Conservation (phyloP, 2,888 invertebrate species). For the Eutolmus rufibarbis region DNA sequence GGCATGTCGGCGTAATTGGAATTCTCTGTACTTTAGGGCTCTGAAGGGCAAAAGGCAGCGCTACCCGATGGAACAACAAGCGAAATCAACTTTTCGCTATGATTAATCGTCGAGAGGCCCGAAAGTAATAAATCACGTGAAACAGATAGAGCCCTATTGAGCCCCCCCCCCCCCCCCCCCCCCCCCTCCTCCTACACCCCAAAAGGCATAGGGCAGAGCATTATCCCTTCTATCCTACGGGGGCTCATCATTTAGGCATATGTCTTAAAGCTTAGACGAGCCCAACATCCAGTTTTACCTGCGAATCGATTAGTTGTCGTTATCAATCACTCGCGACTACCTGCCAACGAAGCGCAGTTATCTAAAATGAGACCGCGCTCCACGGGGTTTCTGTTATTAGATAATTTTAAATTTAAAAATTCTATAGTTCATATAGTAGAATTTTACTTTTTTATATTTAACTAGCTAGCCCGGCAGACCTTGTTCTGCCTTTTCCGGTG, state of each 20-base stretch:
- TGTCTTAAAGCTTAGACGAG: background rate
- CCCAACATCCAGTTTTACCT: background rate
- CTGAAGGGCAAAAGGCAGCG: background rate
- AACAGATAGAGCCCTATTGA: conserved; percentile 33
- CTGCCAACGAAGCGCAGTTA: background rate
- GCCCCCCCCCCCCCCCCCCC: background rate
- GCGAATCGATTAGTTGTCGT: background rate
- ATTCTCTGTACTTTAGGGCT: background rate
- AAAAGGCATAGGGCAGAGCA: background rate
- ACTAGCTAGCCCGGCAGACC: no score
- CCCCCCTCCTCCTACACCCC: no score
- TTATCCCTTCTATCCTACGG: conserved; percentile 8
- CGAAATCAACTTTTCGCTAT: conserved; percentile 39
- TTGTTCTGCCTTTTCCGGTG: no score
- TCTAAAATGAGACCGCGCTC: background rate
- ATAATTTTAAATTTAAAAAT: background rate
- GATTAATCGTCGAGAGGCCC: conserved; percentile 35
- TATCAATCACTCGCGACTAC: conserved; percentile 11
- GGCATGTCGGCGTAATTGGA: background rate
- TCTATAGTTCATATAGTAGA: no score
- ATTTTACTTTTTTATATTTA: no score
- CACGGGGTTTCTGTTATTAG: background rate
- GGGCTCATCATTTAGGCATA: conserved; percentile 25
- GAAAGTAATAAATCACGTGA: conserved; percentile 41
- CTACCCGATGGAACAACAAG: background rate